Conservation (phyloP, 2,888 invertebrate species). For the Crocallis elinguaria region DNA sequence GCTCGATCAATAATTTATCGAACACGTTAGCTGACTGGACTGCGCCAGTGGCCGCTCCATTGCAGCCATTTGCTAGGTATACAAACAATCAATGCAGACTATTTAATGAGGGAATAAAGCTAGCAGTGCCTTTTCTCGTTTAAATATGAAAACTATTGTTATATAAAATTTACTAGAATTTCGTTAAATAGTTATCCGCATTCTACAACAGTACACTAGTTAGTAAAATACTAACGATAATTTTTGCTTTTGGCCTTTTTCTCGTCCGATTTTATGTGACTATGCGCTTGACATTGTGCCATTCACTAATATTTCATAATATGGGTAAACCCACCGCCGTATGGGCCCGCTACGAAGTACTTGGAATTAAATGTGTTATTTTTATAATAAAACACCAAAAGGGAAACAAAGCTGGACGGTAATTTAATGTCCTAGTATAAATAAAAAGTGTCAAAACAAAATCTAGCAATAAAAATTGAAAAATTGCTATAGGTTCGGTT, state of each 20-base stretch:
- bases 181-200: too few relatives aligned
- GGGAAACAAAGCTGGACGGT: background rate
- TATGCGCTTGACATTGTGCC: too few relatives aligned
- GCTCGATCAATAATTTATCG: conserved; percentile 59
- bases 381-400: background rate
- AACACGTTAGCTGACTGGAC: conserved; percentile 38
- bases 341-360: too few relatives aligned
- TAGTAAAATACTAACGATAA: too few relatives aligned
- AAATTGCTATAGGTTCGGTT: conserved; percentile 5
- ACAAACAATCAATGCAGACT: conserved; percentile 21
- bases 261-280: too few relatives aligned
- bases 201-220: too few relatives aligned
- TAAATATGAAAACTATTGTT: conserved; percentile 2
- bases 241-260: too few relatives aligned
- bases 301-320: background rate
- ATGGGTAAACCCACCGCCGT: too few relatives aligned
- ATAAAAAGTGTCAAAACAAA: background rate
- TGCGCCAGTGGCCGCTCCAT: conserved; percentile 29
- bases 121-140: conserved; percentile 1
- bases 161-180: background rate
- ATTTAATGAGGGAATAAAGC: conserved; percentile 19
- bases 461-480: background rate
- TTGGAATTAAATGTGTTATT: too few relatives aligned
- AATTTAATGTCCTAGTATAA: background rate
- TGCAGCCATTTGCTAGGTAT: too few relatives aligned